Base-by-base conservation (phyloP, 2,797 vertebrate genomes). In the Poecilia velifera region DNA sequence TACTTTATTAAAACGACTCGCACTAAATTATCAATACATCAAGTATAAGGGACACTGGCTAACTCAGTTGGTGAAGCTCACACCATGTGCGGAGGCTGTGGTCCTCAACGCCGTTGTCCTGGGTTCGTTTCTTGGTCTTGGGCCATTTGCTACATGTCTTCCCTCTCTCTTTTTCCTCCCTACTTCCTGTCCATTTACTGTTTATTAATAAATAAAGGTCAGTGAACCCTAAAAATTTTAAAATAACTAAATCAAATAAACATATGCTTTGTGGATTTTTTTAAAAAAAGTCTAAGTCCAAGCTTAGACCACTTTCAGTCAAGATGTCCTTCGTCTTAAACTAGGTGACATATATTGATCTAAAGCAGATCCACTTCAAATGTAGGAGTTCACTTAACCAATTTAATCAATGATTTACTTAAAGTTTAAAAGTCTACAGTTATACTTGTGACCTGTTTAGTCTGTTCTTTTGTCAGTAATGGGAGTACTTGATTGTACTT, bases 1-100 rank as follows among this genome's bases (percentile, higher is more conserved):
- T 41, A 41, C 18, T 25, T 5, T 20, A 22, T 66, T 66, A 64
- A 34, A 34, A 39, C 18, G 39, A 39, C 62, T 22, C 20, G 3
- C 14, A 39, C 7, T 66, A 18, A 66, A 66, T 39, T 36, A 4
- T 20, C 9, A 66, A 80, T 75, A 62, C 89, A 76, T 62, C 57
- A 34, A 16, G 34, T 62, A 34, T 34, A 62, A 18, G 53, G 3
- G 9, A 55, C 10, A 10, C 25, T n/a, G 53, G 53, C 8, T 53
- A 22, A 3, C 22, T 53, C 51, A 53, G 51, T 25, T 53, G 51
- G 6, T 25, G 51, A 22, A 53, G 22, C 51, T 25, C 51, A 25
- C 51, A 53, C 51, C 20, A 22, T 6, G 2, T 53, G 20, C 8
- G 22, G 51, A 53, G 51, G 51, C 8, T n/a, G 53, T 55, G 25